Base-by-base conservation (phyloP, 2,888 invertebrate species). In the Drosophila helvetica region DNA sequence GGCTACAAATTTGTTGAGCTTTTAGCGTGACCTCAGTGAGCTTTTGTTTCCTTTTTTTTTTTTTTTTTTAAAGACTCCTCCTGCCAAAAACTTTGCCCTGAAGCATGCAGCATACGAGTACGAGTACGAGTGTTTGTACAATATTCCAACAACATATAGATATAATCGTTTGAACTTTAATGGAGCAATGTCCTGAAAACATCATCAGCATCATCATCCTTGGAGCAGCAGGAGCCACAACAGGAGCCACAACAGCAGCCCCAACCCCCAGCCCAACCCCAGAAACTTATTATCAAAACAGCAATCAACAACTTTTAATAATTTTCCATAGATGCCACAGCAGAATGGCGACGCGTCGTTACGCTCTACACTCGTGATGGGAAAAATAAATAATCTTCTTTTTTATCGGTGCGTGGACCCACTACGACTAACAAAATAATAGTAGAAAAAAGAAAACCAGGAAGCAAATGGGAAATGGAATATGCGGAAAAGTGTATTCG, bases 381-480 rank as follows among this genome's bases (percentile, higher is more conserved):
- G 62, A 70, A 58, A 72, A 75, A 72, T 81, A 67, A 76, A 76
- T 70, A 67, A 67, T 81, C 70, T 74, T 61, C 67, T 53, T 76
- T 61, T 53, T 45, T 61, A 72, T 82, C 68, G 77, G 82, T 82
- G 61, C 19, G 47, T 38, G 22, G 53, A 54, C 60, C 33, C 33
- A 12, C 33, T 12, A 42, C 55, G 47, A 51, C 66, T 38, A 52
- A 56, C 51, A 51, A n/a, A 55, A 33, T 45, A 43, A 50, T 27
- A 27, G 8, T 27, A 27, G n/a, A 66, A 43, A 10, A 52, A n/a
- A 25, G 12, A 27, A 43, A 25, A 33, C n/a, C 27, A 53, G 12
- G 42, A 46, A 45, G 53, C 15, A 15, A 15, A 38, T 38, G 38
- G 38, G 6, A 38, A n/a, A 38, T 38, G 38, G 38, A 38, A 38